Evolutionary conservation across 2,888 invertebrate species (phyloP).

Genomic region (Brenthis hecate): DNA sequence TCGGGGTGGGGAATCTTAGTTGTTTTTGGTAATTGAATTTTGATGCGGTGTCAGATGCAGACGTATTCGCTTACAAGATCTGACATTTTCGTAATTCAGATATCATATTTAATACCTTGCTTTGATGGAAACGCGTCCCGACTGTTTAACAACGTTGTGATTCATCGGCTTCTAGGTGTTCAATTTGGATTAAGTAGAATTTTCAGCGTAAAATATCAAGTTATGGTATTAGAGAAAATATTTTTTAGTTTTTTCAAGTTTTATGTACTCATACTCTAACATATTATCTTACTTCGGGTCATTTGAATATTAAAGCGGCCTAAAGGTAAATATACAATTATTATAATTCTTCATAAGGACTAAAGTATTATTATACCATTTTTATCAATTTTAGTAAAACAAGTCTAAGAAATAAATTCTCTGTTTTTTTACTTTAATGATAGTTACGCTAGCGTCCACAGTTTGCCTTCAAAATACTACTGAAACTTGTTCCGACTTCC

Average conservation of each 20-base stretch:
- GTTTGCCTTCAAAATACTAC: constrained; percentile 38
- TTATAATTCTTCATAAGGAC: no score
- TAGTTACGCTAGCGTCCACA: constrained; percentile 30
- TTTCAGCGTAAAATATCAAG: background rate
- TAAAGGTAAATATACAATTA: no score
- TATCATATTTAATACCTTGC: constrained; percentile 11
- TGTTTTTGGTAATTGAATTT: constrained; percentile 44
- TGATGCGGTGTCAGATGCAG: constrained; percentile 42
- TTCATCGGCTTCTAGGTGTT: constrained; percentile 1
- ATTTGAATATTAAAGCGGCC: no score
- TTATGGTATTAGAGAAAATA: background rate
- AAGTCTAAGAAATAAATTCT: background rate
- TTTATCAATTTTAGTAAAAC: no score
- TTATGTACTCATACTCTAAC: no score
- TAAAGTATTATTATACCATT: no score
- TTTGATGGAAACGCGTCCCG: background rate
- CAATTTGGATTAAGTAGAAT: constrained; percentile 1
- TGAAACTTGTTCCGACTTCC: constrained; percentile 31
- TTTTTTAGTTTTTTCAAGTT: no score
- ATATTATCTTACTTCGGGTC: no score
- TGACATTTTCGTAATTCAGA: constrained; percentile 6
- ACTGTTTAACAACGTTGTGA: constrained; percentile 5
- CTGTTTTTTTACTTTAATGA: constrained; percentile 22
- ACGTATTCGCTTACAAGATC: constrained; percentile 18
- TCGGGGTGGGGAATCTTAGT: constrained; percentile 37